Evolutionary conservation across 2,113 vertebrate genomes (phyloP), one percentile per base, ranked within the genome.

Genomic region (Pachyramphus minor): DNA sequence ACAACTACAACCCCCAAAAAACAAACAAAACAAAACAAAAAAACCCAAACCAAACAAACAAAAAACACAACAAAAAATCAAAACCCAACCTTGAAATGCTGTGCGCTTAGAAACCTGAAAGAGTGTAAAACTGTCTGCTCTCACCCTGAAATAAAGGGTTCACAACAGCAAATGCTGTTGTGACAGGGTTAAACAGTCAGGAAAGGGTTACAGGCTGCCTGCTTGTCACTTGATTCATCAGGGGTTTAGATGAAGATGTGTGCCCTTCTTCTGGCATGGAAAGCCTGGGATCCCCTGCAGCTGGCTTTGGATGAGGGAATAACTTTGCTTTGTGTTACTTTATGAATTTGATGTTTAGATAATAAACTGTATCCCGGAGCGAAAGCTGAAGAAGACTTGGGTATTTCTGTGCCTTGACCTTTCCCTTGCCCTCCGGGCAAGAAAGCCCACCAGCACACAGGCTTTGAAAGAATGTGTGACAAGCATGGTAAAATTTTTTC

Each of bases 191-290:
- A 93, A 95, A 71, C 56, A 60, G 86, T n/a, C 47, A 92, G 73
- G 83, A 95, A 95, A 75, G 93, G 47, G 91, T 97, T 97, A 96
- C 90, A 90, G 52, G 21, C 91, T 95, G 81, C 69, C 62, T 84
- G 73, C 91, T 56, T 91, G 89, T 95, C 91, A 78, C 80, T 97
- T 75, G 91, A 84, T 90, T 95, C 93, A 63, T 88, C 84, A 87
- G 86, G 59, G 56, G 39, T 78, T 95, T 90, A 89, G 60, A 75
- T 81, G 84, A 83, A 95, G 95, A 93, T 87, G 93, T 95, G 95
- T 95, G 73, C 96, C 95, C 96, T 95, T 96, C 95, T 93, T 96
- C 89, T 96, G 94, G 83, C 86, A 75, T 89, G 89, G 94, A 41
- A 90, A 81, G 79, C 67, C 83, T 92, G 83, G 68, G 89, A 97